Conservation (phyloP, 2,888 invertebrate species). For the Malachius bipustulatus region DNA sequence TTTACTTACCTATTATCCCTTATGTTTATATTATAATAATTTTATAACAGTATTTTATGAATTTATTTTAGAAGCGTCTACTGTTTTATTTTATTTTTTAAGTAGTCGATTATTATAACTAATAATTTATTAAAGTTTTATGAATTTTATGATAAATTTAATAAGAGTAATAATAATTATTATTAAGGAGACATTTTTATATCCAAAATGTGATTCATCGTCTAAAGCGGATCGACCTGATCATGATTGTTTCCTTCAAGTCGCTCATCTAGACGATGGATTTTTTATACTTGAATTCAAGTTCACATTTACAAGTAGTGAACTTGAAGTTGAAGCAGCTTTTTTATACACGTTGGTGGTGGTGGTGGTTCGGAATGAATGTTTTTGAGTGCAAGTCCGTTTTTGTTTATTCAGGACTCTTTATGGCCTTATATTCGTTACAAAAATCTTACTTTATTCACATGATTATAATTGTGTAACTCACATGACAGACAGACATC, state of each 20-base stretch:
- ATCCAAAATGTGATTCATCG: not conserved
- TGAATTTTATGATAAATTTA: not conserved
- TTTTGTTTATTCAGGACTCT: not conserved
- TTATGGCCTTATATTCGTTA: conserved; percentile 32
- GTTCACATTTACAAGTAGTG: too few relatives aligned
- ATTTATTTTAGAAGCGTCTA: too few relatives aligned
- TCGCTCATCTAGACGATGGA: too few relatives aligned
- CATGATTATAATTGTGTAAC: conserved; percentile 16
- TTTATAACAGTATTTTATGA: too few relatives aligned
- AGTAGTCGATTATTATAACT: too few relatives aligned
- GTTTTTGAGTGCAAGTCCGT: conserved; percentile 16
- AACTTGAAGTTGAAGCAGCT: conserved; percentile 20
- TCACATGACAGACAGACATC: not conserved
- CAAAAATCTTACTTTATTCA: conserved; percentile 34
- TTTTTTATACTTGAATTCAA: too few relatives aligned
- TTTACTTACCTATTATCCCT: too few relatives aligned
- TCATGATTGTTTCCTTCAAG: too few relatives aligned
- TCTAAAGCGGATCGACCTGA: too few relatives aligned
- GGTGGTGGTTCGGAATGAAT: conserved; percentile 30
- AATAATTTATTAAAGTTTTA: too few relatives aligned
- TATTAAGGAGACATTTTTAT: not conserved
- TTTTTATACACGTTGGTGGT: conserved; percentile 26
- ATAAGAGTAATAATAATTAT: not conserved
- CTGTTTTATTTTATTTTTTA: too few relatives aligned
- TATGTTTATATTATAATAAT: too few relatives aligned